Evolutionary conservation across 2,888 invertebrate species (phyloP).

Genomic region (Caenorhabditis macrosperma): DNA sequence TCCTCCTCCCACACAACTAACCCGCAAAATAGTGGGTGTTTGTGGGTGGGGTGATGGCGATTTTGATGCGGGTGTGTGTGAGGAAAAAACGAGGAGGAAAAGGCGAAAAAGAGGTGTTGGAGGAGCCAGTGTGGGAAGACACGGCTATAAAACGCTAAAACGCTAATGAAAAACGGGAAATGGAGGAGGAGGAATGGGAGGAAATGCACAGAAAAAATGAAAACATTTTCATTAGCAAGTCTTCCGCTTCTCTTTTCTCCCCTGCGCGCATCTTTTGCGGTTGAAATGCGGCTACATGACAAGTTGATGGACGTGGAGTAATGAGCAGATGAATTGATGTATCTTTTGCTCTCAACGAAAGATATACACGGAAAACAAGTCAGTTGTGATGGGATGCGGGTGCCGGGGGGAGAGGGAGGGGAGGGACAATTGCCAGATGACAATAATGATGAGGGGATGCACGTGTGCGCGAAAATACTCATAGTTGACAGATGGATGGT

Average conservation of each 20-base stretch:
- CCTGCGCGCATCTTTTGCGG: not conserved
- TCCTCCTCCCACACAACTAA: too few relatives aligned
- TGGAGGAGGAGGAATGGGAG: slow-evolving; percentile 9
- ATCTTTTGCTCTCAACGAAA: not conserved
- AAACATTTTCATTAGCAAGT: slow-evolving; percentile 4
- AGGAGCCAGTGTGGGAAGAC: not conserved
- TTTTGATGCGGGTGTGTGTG: not conserved
- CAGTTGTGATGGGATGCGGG: slow-evolving; percentile 18
- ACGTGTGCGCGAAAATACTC: slow-evolving; percentile 1
- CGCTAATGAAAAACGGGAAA: slow-evolving; percentile 5
- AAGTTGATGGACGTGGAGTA: slow-evolving; percentile 36
- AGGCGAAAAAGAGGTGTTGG: slow-evolving; percentile 7
- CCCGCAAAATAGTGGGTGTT: too few relatives aligned
- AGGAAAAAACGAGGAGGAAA: slow-evolving; percentile 1
- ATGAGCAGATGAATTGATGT: slow-evolving; percentile 52
- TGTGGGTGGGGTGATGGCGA: too few relatives aligned
- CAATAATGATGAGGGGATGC: slow-evolving; percentile 5
- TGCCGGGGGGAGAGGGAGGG: too few relatives aligned
- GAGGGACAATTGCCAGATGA: slow-evolving; percentile 39
- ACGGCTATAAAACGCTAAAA: slow-evolving; percentile 34
- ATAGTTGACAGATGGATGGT: not conserved
- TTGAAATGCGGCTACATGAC: slow-evolving; percentile 28
- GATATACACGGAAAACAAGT: slow-evolving; percentile 17
- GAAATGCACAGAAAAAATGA: not conserved
- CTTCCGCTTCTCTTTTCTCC: not conserved